These are phyloP conservation scores for Hypselothyrea guttata DNA, from an alignment of 2,888 invertebrate genomes.

Conservation along the genomic window DNA sequence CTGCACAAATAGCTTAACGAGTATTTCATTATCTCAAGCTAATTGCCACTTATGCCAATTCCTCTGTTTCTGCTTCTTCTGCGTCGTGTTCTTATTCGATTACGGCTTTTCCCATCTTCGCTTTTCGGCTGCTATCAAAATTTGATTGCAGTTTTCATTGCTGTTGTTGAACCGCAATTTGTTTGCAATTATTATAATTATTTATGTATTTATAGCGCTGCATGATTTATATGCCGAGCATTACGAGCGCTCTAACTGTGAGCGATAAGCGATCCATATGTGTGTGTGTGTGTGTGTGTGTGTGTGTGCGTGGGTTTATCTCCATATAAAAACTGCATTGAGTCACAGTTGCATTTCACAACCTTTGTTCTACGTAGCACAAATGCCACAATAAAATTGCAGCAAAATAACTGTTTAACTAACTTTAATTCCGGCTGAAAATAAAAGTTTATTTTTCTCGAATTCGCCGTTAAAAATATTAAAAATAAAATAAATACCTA, in stretches of 20 bases:
- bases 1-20: slow-evolving; percentile 13
- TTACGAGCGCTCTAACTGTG: slow-evolving; percentile 18
- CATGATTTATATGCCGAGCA: slow-evolving; percentile 45
- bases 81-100: slow-evolving; percentile 5
- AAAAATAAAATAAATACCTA: no score
- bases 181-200: slow-evolving; percentile 58
- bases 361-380: slow-evolving; percentile 3
- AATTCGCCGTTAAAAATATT: no score
- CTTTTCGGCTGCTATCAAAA: slow-evolving; percentile 6
- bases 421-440: no score
- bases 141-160: slow-evolving; percentile 22
- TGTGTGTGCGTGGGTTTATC: no score
- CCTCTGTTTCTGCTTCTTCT: no score
- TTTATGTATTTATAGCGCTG: slow-evolving; percentile 36
- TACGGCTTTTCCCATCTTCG: slow-evolving; percentile 1
- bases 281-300: not conserved
- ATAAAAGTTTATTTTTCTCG: no score
- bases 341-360: slow-evolving; percentile 26
- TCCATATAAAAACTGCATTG: slow-evolving; percentile 35
- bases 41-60: slow-evolving; percentile 23
- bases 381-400: slow-evolving; percentile 7
- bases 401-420: slow-evolving; percentile 12
- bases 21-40: not conserved
- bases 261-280: slow-evolving; percentile 25
- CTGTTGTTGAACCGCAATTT: slow-evolving; percentile 44